Percentiles rank a stretch among this genome's conserved stretches.
phyloP scores from a whole-genome alignment of 2,797 vertebrate species.

The Lepus oiostolus region DNA sequence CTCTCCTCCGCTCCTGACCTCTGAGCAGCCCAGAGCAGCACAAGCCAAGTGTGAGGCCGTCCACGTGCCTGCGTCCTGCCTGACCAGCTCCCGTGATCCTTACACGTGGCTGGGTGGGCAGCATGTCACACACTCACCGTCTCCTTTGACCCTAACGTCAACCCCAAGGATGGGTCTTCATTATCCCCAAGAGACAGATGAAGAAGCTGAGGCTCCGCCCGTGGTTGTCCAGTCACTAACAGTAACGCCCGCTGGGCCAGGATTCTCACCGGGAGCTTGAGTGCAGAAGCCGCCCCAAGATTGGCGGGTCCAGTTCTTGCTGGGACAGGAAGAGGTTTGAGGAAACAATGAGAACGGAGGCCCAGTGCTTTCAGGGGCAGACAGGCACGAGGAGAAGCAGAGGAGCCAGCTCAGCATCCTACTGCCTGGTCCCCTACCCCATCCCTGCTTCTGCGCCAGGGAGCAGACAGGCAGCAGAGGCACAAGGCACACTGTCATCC shows the following conservation, averaged over 20 bases:
- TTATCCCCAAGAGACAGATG: background rate
- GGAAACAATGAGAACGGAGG: background rate
- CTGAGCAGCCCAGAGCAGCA: background rate
- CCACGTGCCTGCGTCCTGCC: accelerated
- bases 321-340: background rate
- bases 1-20: background rate
- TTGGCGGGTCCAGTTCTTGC: background rate
- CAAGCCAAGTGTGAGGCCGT: background rate
- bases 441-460: background rate
- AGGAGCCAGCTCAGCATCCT: background rate
- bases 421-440: background rate
- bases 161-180: background rate
- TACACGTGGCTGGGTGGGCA: background rate
- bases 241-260: background rate
- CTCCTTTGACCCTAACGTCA: background rate
- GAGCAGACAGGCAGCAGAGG: background rate
- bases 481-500: background rate
- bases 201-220: conserved; percentile 1
- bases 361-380: accelerated
- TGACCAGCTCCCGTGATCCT: background rate
- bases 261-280: background rate
- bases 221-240: background rate
- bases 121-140: too few relatives aligned
- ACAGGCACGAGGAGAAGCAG: background rate
- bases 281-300: background rate